A percentile compares a stretch with the other conserved stretches of the same genome.
Conservation (phyloP, 2,797 vertebrate species). For the Enteromius argenteus region DNA sequence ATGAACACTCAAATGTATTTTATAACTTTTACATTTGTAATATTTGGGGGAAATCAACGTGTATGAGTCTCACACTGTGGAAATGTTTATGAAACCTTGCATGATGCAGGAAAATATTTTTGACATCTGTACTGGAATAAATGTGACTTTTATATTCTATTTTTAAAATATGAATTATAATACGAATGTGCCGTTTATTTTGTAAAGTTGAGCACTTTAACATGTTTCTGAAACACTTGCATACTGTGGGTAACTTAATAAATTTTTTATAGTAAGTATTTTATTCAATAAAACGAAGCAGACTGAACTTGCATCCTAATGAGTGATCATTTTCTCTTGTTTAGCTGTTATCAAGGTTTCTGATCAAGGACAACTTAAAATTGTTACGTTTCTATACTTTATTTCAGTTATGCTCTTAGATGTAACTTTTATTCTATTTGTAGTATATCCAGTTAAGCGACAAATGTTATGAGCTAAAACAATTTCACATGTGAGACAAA, state of each 20-base stretch:
- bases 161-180: neutral
- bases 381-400: neutral
- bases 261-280: neutral
- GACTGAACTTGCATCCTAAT: neutral
- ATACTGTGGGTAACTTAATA: neutral
- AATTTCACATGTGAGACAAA: neutral
- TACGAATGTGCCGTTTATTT: neutral
- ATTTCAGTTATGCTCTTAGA: neutral
- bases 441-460: neutral
- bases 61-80: neutral
- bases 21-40: neutral
- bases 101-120: neutral
- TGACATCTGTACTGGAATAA: too few relatives aligned
- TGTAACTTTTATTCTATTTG: neutral
- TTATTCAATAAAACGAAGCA: neutral
- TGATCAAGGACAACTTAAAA: too few relatives aligned
- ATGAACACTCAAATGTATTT: neutral
- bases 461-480: neutral
- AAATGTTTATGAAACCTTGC: too few relatives aligned
- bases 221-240: constrained; percentile 2
- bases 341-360: neutral
- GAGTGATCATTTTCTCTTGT: neutral
- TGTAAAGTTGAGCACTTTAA: neutral
- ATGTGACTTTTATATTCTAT: neutral
- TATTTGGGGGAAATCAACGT: neutral